phyloP scores from a whole-genome alignment of 2,888 invertebrate species.

The Callosobruchus maculatus region DNA sequence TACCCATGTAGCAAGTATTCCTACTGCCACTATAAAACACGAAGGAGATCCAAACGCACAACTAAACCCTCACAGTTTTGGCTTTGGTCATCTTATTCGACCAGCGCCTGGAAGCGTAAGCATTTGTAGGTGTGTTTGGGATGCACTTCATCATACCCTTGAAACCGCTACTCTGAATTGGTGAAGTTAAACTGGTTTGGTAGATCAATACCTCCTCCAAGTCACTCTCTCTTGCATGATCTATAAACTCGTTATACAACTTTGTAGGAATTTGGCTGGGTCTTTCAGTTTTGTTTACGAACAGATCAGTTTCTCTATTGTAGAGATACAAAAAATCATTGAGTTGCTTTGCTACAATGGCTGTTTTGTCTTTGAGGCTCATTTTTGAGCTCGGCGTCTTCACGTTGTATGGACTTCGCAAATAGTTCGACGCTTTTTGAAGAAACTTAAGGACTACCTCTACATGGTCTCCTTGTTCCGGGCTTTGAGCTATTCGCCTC shows the following conservation, averaged over 20 bases:
- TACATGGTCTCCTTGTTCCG: slow-evolving; percentile 57
- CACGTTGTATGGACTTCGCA: slow-evolving; percentile 66
- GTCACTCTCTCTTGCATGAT: slow-evolving; percentile 65
- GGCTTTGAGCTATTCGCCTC: slow-evolving; percentile 59
- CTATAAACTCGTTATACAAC: slow-evolving; percentile 59
- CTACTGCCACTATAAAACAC: too few relatives aligned
- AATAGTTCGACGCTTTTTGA: slow-evolving; percentile 65
- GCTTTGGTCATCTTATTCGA: neutral
- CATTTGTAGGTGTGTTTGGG: slow-evolving; percentile 32
- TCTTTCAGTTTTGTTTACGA: slow-evolving; percentile 66
- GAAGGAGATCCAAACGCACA: neutral
- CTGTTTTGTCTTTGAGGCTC: slow-evolving; percentile 76
- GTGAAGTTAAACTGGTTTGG: slow-evolving; percentile 41
- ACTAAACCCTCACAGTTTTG: neutral
- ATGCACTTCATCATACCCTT: slow-evolving; percentile 45
- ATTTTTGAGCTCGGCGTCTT: slow-evolving; percentile 69
- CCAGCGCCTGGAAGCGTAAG: neutral
- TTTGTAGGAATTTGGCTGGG: slow-evolving; percentile 56
- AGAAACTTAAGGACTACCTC: slow-evolving; percentile 74
- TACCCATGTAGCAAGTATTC: too few relatives aligned
- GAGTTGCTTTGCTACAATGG: slow-evolving; percentile 78
- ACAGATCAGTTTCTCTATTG: slow-evolving; percentile 77
- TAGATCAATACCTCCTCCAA: slow-evolving; percentile 66
- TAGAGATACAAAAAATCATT: slow-evolving; percentile 82
- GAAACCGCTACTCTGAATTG: slow-evolving; percentile 32